phyloP scores from a whole-genome alignment of 2,797 vertebrate species.

The Natrix natrix region DNA sequence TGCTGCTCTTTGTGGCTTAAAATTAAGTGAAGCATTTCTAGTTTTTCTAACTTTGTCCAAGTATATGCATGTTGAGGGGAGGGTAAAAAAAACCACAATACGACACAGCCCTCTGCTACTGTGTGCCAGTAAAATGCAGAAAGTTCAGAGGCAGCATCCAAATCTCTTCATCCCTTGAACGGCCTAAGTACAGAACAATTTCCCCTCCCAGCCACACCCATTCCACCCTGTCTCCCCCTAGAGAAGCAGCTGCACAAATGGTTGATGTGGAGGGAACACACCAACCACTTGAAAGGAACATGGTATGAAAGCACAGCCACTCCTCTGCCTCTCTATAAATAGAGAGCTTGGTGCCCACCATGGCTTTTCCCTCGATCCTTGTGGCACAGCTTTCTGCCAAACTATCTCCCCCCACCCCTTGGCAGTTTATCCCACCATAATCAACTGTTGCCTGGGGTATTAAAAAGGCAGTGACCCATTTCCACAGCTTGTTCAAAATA shows the following conservation, averaged over 20 bases:
- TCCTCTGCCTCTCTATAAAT: conserved; percentile 69
- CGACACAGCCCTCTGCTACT: not conserved
- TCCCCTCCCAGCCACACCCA: conserved; percentile 51
- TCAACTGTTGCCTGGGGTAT: conserved; percentile 1
- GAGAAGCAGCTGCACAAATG: conserved; percentile 70
- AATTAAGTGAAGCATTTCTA: not conserved
- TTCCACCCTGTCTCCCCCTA: conserved; percentile 43
- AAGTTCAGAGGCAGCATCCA: not conserved
- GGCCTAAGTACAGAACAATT: conserved; percentile 25
- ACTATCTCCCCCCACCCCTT: conserved; percentile 37
- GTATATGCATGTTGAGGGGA: not conserved
- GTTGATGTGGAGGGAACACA: conserved; percentile 61
- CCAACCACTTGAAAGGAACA: conserved; percentile 77
- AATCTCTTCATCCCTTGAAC: conserved; percentile 1
- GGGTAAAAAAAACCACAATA: not conserved
- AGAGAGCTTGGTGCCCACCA: conserved; percentile 68
- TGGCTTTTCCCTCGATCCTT: conserved; percentile 57
- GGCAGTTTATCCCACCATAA: conserved; percentile 23
- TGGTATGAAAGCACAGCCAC: conserved; percentile 68
- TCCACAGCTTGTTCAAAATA: not conserved
- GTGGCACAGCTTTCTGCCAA: conserved; percentile 61
- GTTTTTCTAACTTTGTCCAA: conserved; percentile 14
- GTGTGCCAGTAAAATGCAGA: not conserved
- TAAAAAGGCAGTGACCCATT: not conserved
- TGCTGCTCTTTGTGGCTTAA: not conserved